Base-by-base conservation (phyloP, 2,113 vertebrate species). In the Bettongia penicillata region DNA sequence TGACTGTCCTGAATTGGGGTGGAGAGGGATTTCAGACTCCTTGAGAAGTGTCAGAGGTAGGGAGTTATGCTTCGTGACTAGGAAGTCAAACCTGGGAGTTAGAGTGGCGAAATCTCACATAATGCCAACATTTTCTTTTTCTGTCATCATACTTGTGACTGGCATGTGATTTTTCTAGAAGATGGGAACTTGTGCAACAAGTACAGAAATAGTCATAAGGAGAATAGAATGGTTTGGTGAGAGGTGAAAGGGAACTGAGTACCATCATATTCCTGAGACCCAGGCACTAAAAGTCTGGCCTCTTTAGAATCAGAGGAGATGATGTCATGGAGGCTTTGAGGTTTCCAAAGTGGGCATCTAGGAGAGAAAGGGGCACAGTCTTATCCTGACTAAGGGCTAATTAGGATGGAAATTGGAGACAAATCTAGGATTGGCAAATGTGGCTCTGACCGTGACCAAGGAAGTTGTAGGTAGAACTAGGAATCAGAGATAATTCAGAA, bases 201-300 rank as follows among this genome's bases (percentile, higher is more conserved):
- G 16, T 51, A 92, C n/a, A 94, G 94, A 97, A 98, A 97, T 93
- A 91, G 97, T 95, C 95, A 93, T 57, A 91, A 95, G 95, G 93
- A 53, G 94, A 93, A 93, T 51, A 92, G 94, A 93, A 92, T 52
- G 90, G 93, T 89, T 92, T 77, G 19, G 94, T 91, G 68, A 51
- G 61, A 77, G 24, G 12, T 48, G n/a, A 31, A 52, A 23, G 57
- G 92, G 53, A 84, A 52, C 96, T 96, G 61, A 84, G 96, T 94
- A 97, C 94, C 90, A 55, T 93, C 28, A 19, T 90, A 77, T 93
- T 92, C 92, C 26, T 91, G 52, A 93, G 28, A 26, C 16, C 92
- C 26, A 52, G n/a, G 12, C 11, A 31, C 28, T n/a, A 91, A 91
- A n/a, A 93, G 43, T 28, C 48, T 91, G 48, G 2, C 95, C 91